Percentiles rank a stretch among this genome's conserved stretches.
phyloP scores from a whole-genome alignment of 64 coral and sea anemone genomes.

The Porites lutea region DNA sequence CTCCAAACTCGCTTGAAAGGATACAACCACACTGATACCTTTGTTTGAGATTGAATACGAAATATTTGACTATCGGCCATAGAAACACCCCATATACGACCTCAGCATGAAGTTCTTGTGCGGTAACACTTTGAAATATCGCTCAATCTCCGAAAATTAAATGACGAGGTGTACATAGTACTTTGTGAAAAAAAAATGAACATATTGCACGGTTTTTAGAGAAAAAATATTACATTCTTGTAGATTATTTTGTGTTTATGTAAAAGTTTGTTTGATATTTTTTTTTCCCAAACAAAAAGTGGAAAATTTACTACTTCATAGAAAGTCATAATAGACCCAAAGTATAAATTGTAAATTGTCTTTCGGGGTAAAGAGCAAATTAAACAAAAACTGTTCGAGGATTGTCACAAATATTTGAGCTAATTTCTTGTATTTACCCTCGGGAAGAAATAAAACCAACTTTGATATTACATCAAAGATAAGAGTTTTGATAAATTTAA shows the following conservation, averaged over 20 bases:
- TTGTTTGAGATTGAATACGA: not conserved
- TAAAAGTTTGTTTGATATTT: too few relatives aligned
- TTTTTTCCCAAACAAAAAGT: too few relatives aligned
- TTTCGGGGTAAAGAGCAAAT: too few relatives aligned
- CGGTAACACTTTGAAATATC: not conserved
- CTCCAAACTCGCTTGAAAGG: not conserved
- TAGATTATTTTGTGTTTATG: too few relatives aligned
- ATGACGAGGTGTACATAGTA: not conserved
- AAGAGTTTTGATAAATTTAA: not conserved
- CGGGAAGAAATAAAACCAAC: not conserved
- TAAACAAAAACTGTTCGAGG: too few relatives aligned
- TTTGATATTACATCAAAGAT: not conserved
- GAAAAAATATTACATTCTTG: too few relatives aligned
- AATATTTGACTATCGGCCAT: not conserved
- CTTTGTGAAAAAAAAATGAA: not conserved
- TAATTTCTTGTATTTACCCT: too few relatives aligned
- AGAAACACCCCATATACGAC: not conserved
- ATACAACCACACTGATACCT: not conserved
- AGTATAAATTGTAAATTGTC: too few relatives aligned
- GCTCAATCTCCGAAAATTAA: not conserved
- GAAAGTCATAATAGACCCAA: too few relatives aligned
- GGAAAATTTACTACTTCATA: too few relatives aligned
- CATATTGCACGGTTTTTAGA: not conserved
- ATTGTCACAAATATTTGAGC: too few relatives aligned
- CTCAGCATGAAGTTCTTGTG: conserved; percentile 6